These are phyloP conservation scores for Chirona hameri DNA, from an alignment of 2,888 invertebrate genomes.

Conservation along the genomic window DNA sequence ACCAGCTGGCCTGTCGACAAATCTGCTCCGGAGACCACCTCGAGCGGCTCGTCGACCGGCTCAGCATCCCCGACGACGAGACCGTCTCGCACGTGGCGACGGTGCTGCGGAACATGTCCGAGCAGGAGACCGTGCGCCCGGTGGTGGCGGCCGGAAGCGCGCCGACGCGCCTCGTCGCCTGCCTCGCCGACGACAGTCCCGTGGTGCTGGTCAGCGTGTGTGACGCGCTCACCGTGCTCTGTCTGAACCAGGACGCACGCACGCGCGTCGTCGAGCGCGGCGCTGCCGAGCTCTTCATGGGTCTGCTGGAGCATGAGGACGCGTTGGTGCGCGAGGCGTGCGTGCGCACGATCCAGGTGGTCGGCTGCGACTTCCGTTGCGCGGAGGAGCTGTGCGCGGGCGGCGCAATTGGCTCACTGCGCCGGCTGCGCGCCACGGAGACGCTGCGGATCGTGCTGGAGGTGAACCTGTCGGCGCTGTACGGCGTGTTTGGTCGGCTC, in stretches of 20 bases:
- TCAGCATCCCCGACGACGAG: background rate
- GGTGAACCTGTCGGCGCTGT: constrained; percentile 10
- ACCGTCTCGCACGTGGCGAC: background rate
- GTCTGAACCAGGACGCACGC: background rate
- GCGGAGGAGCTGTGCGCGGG: background rate
- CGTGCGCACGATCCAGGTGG: background rate
- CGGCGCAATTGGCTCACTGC: background rate
- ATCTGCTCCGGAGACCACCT: background rate
- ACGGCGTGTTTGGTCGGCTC: constrained; percentile 2
- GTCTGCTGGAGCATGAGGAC: background rate
- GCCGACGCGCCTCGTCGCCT: background rate
- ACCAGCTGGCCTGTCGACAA: background rate
- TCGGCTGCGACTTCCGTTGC: background rate
- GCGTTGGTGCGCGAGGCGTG: background rate
- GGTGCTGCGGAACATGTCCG: background rate
- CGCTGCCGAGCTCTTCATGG: background rate
- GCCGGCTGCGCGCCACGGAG: background rate
- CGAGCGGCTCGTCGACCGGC: background rate
- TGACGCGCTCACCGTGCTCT: background rate
- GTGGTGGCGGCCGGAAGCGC: background rate
- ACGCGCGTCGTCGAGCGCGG: background rate
- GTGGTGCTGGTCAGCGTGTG: background rate
- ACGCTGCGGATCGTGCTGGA: background rate
- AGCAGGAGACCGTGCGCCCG: constrained; percentile 3
- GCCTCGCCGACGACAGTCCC: background rate